phyloP scores from a whole-genome alignment of 2,113 vertebrate species.

The Heteronetta atricapilla region DNA sequence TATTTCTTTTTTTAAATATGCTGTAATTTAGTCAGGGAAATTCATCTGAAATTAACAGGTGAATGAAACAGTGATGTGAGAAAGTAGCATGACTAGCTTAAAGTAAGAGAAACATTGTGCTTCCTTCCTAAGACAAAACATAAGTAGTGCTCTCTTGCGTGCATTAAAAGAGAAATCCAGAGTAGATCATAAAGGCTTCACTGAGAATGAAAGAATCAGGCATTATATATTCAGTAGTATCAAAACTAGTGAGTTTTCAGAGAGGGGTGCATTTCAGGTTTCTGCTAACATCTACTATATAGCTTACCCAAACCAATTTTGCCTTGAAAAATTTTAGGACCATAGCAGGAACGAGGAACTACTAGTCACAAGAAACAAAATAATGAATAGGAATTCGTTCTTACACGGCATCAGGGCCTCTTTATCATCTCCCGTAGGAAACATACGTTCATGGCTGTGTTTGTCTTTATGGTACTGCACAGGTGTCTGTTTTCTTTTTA shows the following conservation, averaged over 20 bases:
- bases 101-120: neutral
- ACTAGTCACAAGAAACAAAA: neutral
- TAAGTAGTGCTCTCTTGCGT: neutral
- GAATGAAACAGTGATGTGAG: neutral
- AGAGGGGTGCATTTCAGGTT: neutral
- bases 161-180: neutral
- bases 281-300: neutral
- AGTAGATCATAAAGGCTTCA: neutral
- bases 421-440: neutral
- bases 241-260: neutral
- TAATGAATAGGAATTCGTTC: neutral
- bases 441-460: neutral
- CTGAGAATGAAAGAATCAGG: neutral
- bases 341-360: neutral
- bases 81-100: neutral
- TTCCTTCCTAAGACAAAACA: neutral
- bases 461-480: neutral
- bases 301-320: neutral
- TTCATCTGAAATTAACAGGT: neutral
- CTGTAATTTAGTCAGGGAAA: neutral
- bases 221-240: neutral
- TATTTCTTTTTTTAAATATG: neutral
- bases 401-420: neutral
- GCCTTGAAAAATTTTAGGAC: neutral
- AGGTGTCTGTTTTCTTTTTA: neutral